Percentiles rank a stretch among this genome's conserved stretches.
These are phyloP conservation scores for Apus apus DNA, from an alignment of 2,113 vertebrate genomes.

Conservation along the genomic window DNA sequence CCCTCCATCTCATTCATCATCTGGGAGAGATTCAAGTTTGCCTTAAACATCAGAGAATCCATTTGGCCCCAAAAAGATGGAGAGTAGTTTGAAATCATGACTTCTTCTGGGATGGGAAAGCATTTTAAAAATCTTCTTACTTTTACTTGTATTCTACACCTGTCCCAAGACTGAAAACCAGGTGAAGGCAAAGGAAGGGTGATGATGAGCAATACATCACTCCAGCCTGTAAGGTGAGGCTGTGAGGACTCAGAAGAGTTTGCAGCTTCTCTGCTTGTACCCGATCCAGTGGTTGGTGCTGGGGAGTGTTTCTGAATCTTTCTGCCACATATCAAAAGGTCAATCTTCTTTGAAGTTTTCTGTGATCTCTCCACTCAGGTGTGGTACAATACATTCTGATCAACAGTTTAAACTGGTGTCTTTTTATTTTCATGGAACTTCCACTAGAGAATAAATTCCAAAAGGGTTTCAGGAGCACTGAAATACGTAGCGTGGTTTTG, in stretches of 20 bases:
- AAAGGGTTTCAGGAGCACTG: not conserved
- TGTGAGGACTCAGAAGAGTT: not conserved
- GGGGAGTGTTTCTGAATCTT: not conserved
- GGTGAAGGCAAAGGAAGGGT: not conserved
- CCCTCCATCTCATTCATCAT: not conserved
- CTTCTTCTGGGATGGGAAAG: not conserved
- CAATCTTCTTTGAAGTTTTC: not conserved
- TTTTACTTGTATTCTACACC: not conserved
- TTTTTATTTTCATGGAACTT: slow-evolving; percentile 7
- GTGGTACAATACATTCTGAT: not conserved
- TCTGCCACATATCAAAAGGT: not conserved
- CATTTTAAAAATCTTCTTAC: not conserved
- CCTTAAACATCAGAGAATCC: not conserved
- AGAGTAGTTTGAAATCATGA: not conserved
- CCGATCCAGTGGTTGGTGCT: not conserved
- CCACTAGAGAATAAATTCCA: not conserved
- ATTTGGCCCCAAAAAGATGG: not conserved
- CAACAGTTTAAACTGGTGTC: not conserved
- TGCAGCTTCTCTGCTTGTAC: not conserved
- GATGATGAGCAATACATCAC: not conserved
- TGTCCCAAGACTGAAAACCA: not conserved
- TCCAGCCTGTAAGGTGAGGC: not conserved
- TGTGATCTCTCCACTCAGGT: not conserved
- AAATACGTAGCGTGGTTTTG: not conserved
- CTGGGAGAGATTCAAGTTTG: not conserved